These are phyloP conservation scores for Crotalus helleri DNA, from an alignment of 2,113 vertebrate species.

Conservation along the genomic window DNA sequence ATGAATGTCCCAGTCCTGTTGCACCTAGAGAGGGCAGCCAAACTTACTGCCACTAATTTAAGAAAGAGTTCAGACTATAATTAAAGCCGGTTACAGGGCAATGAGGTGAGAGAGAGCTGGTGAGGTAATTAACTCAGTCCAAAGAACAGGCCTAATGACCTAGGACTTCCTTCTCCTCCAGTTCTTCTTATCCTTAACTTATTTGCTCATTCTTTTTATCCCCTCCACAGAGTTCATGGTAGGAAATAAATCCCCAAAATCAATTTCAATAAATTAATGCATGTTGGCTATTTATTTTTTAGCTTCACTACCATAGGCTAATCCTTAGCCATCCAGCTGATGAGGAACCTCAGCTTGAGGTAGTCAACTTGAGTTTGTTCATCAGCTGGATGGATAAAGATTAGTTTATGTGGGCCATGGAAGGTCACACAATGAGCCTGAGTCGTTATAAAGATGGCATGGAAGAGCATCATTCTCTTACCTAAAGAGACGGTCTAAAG, in stretches of 20 bases:
- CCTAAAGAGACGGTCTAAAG: no score
- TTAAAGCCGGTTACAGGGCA: accelerated
- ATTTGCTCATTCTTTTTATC: not conserved
- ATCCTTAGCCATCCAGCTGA: not conserved
- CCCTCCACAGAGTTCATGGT: not conserved
- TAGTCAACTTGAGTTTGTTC: not conserved
- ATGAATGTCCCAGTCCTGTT: not conserved
- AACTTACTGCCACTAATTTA: not conserved
- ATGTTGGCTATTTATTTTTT: not conserved
- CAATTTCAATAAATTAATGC: not conserved
- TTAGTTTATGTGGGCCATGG: no score
- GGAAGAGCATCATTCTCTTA: no score
- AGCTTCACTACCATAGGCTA: not conserved
- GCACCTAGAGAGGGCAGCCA: not conserved
- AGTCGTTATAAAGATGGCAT: no score
- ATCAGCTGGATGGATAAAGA: not conserved
- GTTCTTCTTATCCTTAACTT: not conserved
- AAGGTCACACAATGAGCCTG: no score
- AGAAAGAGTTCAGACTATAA: not conserved
- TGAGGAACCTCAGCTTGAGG: not conserved
- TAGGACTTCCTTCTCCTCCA: not conserved
- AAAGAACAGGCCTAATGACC: not conserved
- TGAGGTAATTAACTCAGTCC: not conserved
- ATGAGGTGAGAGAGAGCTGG: not conserved
- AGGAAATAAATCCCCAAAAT: not conserved